Percentiles rank a stretch among this genome's conserved stretches.
Conservation (phyloP, 2,888 invertebrate genomes). For the Aproaerema taeniolella region DNA sequence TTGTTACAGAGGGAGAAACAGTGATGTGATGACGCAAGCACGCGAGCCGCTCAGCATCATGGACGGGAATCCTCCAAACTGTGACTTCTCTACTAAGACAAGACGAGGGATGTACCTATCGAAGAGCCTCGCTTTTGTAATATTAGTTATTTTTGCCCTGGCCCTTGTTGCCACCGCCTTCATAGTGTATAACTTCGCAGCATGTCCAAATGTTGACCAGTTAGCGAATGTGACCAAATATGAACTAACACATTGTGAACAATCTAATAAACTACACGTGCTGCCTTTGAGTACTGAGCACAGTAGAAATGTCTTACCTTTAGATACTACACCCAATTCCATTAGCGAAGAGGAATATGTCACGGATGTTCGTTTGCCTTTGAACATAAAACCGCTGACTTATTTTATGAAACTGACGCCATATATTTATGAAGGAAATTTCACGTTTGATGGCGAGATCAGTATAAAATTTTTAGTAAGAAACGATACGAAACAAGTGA, state of each 20-base stretch:
- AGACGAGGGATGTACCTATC: conserved; percentile 81
- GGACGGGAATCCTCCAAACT: conserved; percentile 77
- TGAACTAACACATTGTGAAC: conserved; percentile 59
- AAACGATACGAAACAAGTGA: conserved; percentile 81
- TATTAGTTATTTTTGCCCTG: conserved; percentile 80
- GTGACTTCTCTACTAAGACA: conserved; percentile 80
- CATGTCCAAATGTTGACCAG: conserved; percentile 76
- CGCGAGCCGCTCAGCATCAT: conserved; percentile 75
- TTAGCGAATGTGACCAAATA: conserved; percentile 65
- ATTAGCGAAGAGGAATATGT: conserved; percentile 30
- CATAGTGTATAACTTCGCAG: conserved; percentile 86
- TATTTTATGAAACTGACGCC: conserved; percentile 85
- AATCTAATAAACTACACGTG: conserved; percentile 57
- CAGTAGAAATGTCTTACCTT: conserved; percentile 48
- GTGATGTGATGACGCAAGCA: conserved; percentile 67
- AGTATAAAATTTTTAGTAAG: conserved; percentile 79
- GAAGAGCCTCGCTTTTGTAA: conserved; percentile 78
- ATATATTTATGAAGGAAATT: conserved; percentile 84
- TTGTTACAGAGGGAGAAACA: too few relatives aligned
- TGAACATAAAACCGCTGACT: conserved; percentile 80
- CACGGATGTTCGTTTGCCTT: conserved; percentile 83
- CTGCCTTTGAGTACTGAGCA: conserved; percentile 58
- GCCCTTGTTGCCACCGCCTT: conserved; percentile 84
- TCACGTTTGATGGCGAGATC: conserved; percentile 86
- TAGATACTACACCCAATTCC: conserved; percentile 44